phyloP scores from a whole-genome alignment of 2,797 vertebrate species.

The Pseudopleuronectes americanus region DNA sequence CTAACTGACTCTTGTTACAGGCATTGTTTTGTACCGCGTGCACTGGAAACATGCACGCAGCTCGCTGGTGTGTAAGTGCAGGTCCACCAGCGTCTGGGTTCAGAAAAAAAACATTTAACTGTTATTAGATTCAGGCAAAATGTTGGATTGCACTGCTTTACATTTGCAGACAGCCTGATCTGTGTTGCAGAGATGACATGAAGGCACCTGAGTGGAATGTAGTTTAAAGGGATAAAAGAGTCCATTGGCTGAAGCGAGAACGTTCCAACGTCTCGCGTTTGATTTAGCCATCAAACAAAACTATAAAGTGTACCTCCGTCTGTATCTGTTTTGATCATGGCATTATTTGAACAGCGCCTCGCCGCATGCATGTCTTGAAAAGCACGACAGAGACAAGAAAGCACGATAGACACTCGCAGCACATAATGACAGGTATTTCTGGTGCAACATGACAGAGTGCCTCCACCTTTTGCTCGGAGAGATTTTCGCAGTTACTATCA shows the following conservation, averaged over 20 bases:
- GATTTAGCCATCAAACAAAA: slow-evolving; percentile 75
- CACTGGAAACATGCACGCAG: slow-evolving; percentile 19
- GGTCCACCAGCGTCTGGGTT: slow-evolving; percentile 11
- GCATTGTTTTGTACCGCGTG: slow-evolving; percentile 60
- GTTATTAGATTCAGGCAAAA: slow-evolving; percentile 43
- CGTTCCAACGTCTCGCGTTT: slow-evolving; percentile 71
- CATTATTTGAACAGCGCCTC: slow-evolving; percentile 73
- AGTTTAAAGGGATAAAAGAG: slow-evolving; percentile 78
- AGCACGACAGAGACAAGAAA: slow-evolving; percentile 66
- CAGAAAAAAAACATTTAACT: neutral
- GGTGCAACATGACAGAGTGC: slow-evolving; percentile 68
- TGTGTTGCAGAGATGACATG: slow-evolving; percentile 66
- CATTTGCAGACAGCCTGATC: slow-evolving; percentile 55
- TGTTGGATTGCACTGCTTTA: slow-evolving; percentile 46
- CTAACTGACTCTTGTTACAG: slow-evolving; percentile 62
- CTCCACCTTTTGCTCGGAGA: slow-evolving; percentile 64
- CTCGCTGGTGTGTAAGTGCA: slow-evolving; percentile 43
- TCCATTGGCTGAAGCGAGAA: slow-evolving; percentile 72
- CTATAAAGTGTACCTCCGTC: slow-evolving; percentile 70
- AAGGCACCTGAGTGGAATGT: slow-evolving; percentile 66
- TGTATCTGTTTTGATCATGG: slow-evolving; percentile 75
- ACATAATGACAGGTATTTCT: slow-evolving; percentile 74
- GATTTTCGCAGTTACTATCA: slow-evolving; percentile 61
- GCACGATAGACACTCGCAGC: slow-evolving; percentile 65
- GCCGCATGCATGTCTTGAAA: slow-evolving; percentile 65